Evolutionary conservation across 2,888 invertebrate genomes (phyloP).

Genomic region (Nephrotoma guestfalica): DNA sequence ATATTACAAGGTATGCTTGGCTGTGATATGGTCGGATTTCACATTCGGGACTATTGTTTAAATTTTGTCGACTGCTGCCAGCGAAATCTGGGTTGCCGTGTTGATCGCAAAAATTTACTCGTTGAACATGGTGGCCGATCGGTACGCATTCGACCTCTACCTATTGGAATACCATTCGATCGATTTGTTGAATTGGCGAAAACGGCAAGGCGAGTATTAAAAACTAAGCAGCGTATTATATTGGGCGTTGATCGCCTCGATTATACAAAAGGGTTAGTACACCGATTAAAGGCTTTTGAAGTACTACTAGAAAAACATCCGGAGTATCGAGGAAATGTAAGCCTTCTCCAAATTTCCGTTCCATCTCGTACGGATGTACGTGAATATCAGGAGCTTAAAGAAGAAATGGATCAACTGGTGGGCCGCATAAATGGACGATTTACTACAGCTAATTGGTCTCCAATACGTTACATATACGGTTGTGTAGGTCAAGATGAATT

Average conservation of each 20-base stretch:
- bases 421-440: slow-evolving; percentile 75
- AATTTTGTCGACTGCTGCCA: slow-evolving; percentile 89
- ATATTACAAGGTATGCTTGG: slow-evolving; percentile 83
- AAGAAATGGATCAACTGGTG: slow-evolving; percentile 80
- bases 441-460: slow-evolving; percentile 85
- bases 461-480: slow-evolving; percentile 73
- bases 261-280: slow-evolving; percentile 80
- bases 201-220: slow-evolving; percentile 49
- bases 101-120: slow-evolving; percentile 71
- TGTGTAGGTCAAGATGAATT: slow-evolving; percentile 75
- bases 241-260: slow-evolving; percentile 80
- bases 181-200: slow-evolving; percentile 69
- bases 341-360: slow-evolving; percentile 71
- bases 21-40: slow-evolving; percentile 88
- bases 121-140: slow-evolving; percentile 80
- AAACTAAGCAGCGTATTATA: slow-evolving; percentile 65
- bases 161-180: slow-evolving; percentile 81
- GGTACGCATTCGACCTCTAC: slow-evolving; percentile 67
- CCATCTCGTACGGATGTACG: slow-evolving; percentile 82
- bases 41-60: slow-evolving; percentile 78
- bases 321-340: slow-evolving; percentile 68
- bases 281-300: slow-evolving; percentile 72
- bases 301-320: slow-evolving; percentile 67
- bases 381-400: slow-evolving; percentile 79
- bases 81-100: slow-evolving; percentile 71